Percentiles rank a stretch among this genome's conserved stretches.
phyloP scores from a whole-genome alignment of 2,797 vertebrate genomes.

The Acipenser oxyrinchus region DNA sequence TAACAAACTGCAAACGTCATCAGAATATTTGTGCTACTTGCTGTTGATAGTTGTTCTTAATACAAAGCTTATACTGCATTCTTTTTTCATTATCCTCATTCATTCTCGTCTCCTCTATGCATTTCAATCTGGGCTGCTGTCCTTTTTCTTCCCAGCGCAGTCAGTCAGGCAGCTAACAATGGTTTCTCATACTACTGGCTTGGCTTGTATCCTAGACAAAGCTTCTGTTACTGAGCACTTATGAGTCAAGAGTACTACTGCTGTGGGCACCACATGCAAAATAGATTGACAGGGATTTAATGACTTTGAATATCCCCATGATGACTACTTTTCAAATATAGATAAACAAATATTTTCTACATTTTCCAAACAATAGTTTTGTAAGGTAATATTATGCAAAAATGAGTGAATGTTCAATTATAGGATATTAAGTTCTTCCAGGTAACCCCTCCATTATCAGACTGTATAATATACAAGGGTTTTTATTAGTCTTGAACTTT shows the following conservation, averaged over 20 bases:
- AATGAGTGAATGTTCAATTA: too few species aligned
- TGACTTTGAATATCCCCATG: not conserved
- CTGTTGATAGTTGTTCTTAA: too few species aligned
- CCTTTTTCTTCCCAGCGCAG: constrained; percentile 23
- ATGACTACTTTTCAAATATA: too few species aligned
- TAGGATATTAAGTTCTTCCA: too few species aligned
- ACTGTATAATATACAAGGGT: too few species aligned
- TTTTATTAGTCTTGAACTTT: constrained; percentile 41
- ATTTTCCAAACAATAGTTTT: too few species aligned
- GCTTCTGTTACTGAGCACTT: constrained; percentile 47
- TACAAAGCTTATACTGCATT: too few species aligned
- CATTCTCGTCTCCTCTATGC: not conserved
- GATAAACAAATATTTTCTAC: too few species aligned
- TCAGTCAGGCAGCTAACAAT: constrained; percentile 42
- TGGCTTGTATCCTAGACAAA: constrained; percentile 36
- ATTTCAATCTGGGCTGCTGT: not conserved
- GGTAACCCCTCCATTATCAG: too few species aligned
- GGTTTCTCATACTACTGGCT: constrained; percentile 50
- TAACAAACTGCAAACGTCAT: too few species aligned
- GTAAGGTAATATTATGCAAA: too few species aligned
- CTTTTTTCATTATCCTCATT: not conserved
- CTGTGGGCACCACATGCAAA: constrained; percentile 55
- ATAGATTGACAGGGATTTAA: constrained; percentile 12
- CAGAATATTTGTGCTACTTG: too few species aligned
- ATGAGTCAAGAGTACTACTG: constrained; percentile 54